These are phyloP conservation scores for Egretta garzetta DNA, from an alignment of 2,113 vertebrate genomes.

Conservation along the genomic window DNA sequence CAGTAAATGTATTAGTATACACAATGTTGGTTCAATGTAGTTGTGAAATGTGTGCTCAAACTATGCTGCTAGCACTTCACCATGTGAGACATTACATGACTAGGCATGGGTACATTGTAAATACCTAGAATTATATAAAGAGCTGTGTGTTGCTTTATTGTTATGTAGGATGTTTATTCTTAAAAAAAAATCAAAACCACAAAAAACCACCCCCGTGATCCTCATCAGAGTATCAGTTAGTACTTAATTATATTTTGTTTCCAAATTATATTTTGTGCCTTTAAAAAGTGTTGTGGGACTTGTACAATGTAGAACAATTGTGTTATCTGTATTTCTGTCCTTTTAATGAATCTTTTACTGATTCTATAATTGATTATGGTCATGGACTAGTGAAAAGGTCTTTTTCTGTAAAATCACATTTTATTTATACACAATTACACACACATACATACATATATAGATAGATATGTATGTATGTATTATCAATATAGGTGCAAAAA, in stretches of 20 bases:
- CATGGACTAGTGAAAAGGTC: neutral
- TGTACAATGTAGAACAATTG: neutral
- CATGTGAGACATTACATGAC: neutral
- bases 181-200: neutral
- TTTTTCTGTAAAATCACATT: neutral
- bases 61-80: conserved; percentile 39
- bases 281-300: neutral
- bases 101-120: conserved; percentile 64
- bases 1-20: conserved; percentile 32
- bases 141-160: neutral
- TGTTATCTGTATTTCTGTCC: neutral
- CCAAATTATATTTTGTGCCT: neutral
- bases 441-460: neutral
- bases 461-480: neutral
- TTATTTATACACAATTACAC: neutral
- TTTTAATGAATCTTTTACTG: conserved; percentile 13
- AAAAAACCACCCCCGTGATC: neutral
- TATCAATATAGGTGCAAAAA: neutral
- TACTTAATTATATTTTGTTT: neutral
- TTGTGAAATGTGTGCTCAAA: conserved; percentile 51
- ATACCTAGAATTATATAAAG: conserved; percentile 48
- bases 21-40: conserved; percentile 29
- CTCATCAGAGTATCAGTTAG: neutral
- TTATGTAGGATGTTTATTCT: conserved; percentile 1
- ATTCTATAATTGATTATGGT: neutral